A percentile compares a stretch with the other conserved stretches of the same genome.
phyloP scores from a whole-genome alignment of 1,140 invertebrate genomes.

The Eubasilissa regina region DNA sequence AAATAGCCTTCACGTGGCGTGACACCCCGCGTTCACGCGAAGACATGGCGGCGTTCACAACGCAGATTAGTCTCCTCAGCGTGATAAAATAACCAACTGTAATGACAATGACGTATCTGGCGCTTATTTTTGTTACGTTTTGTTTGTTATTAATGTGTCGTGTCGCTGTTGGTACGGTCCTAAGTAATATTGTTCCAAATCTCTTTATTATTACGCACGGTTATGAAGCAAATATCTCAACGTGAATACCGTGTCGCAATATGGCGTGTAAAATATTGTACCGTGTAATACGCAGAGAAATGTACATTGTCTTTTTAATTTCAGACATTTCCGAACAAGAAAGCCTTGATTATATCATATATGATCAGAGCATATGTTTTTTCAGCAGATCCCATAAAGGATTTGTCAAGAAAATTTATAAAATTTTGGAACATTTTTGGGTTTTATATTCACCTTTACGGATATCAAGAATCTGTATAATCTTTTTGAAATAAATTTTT shows the following conservation, averaged over 20 bases:
- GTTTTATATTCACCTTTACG: no score
- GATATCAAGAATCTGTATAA: no score
- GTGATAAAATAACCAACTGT: conserved; percentile 23
- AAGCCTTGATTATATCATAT: no score
- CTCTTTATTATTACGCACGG: conserved; percentile 29
- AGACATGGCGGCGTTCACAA: conserved; percentile 16
- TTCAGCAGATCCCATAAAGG: no score
- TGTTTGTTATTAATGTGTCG: background rate
- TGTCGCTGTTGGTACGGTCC: background rate
- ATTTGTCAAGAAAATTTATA: no score
- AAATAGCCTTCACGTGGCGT: background rate
- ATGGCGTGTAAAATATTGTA: background rate
- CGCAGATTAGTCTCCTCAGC: conserved; percentile 14
- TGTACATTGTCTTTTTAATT: no score
- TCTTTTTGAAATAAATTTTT: no score
- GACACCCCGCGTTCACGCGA: background rate
- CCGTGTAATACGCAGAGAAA: no score
- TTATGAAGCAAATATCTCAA: conserved; percentile 24
- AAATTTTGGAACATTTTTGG: no score
- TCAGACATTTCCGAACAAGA: no score
- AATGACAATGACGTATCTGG: conserved; percentile 34
- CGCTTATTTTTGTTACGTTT: conserved; percentile 34
- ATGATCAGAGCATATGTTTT: no score
- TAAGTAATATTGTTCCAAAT: conserved; percentile 31
- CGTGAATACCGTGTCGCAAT: background rate